Percentiles rank a stretch among this genome's conserved stretches.
Conservation (phyloP, 2,888 invertebrate species). For the Agonopterix subpropinquella region DNA sequence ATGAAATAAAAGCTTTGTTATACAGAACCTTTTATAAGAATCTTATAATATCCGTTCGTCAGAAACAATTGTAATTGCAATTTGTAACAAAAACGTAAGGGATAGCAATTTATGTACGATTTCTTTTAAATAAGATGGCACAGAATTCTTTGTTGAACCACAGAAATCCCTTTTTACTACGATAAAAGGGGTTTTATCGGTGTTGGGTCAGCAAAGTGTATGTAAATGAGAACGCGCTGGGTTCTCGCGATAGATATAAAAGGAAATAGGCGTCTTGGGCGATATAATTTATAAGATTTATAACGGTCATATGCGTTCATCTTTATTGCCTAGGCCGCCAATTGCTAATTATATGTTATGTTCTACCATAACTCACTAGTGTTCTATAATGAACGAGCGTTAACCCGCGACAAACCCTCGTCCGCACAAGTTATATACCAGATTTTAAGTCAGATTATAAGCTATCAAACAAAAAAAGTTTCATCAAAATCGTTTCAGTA, state of each 20-base stretch:
- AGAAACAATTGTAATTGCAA: no score
- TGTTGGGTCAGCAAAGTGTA: conserved; percentile 69
- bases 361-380: background rate
- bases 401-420: no score
- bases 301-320: background rate
- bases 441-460: no score
- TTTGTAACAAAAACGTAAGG: background rate
- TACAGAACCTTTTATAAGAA: no score
- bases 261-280: conserved; percentile 45
- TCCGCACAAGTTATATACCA: no score
- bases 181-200: conserved; percentile 64
- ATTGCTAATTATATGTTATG: no score
- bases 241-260: conserved; percentile 52
- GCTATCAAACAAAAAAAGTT: no score
- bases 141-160: conserved; percentile 48
- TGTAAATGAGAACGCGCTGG: conserved; percentile 58
- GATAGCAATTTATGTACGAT: conserved; percentile 16
- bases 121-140: conserved; percentile 39
- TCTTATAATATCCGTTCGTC: no score
- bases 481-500: no score
- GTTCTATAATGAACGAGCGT: no score
- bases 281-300: conserved; percentile 37
- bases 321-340: no score
- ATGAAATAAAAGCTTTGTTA: no score
- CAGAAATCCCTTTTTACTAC: conserved; percentile 56